Percentiles rank a stretch among this genome's conserved stretches.
Evolutionary conservation across 1,140 invertebrate species (phyloP).

Genomic region (Sitodiplosis mosellana): DNA sequence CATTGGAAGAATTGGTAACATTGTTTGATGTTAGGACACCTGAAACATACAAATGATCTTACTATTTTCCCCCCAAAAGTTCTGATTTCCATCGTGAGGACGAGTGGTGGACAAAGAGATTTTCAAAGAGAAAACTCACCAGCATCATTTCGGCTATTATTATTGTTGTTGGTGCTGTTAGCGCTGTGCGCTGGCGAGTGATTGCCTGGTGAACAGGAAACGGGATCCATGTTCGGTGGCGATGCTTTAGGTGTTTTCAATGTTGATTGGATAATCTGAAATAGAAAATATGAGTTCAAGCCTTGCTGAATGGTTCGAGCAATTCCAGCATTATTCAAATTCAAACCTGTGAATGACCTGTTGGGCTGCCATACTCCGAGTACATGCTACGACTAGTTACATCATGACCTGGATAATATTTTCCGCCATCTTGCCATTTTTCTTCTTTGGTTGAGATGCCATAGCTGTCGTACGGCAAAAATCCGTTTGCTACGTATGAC

Average conservation of each 20-base stretch:
- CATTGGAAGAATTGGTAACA: background rate
- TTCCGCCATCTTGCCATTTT: constrained; percentile 24
- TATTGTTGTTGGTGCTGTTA: background rate
- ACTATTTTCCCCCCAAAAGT: too few relatives aligned
- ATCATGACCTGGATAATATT: constrained; percentile 21
- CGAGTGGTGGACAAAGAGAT: too few relatives aligned
- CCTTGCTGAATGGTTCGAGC: background rate
- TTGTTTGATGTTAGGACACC: constrained; percentile 1
- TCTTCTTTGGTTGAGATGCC: constrained; percentile 23
- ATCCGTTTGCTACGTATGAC: constrained; percentile 59
- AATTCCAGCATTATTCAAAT: background rate
- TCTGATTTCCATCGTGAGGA: too few relatives aligned
- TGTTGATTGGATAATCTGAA: constrained; percentile 11
- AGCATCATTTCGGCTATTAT: too few relatives aligned
- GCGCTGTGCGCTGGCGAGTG: constrained; percentile 14
- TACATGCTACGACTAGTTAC: background rate
- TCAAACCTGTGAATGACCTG: constrained; percentile 20
- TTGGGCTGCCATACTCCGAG: constrained; percentile 23
- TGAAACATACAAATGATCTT: too few relatives aligned
- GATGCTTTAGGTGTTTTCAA: constrained; percentile 24
- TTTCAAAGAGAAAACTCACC: too few relatives aligned
- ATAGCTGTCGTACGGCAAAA: constrained; percentile 32
- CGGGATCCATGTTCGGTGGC: constrained; percentile 23
- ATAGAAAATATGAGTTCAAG: background rate
- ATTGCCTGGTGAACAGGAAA: constrained; percentile 22